These are phyloP conservation scores for Cheilinus undulatus DNA, from an alignment of 2,113 vertebrate genomes.

Conservation along the genomic window DNA sequence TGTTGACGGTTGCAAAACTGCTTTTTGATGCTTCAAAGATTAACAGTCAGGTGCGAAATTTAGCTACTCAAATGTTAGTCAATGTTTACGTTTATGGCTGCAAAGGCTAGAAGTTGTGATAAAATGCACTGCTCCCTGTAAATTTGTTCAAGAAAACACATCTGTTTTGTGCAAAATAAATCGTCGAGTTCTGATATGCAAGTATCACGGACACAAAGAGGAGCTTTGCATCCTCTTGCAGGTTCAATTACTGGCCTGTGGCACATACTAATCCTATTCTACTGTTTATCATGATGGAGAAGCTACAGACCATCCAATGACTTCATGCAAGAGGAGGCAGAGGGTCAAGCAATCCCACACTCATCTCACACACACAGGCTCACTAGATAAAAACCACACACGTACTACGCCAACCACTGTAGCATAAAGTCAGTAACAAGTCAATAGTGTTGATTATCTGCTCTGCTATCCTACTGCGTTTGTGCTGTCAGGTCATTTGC, in stretches of 20 bases:
- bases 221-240: constrained; percentile 68
- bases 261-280: constrained; percentile 53
- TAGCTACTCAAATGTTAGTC: constrained; percentile 22
- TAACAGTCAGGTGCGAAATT: constrained; percentile 56
- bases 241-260: constrained; percentile 66
- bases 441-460: constrained; percentile 72
- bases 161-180: constrained; percentile 76
- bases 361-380: constrained; percentile 38
- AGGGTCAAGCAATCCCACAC: constrained; percentile 55
- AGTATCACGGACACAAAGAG: constrained; percentile 53
- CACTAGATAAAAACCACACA: constrained; percentile 48
- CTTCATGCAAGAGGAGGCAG: constrained; percentile 74
- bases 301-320: constrained; percentile 64
- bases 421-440: constrained; percentile 67
- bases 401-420: constrained; percentile 51
- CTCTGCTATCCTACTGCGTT: constrained; percentile 58
- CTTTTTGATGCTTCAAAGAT: constrained; percentile 42
- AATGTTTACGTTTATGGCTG: constrained; percentile 9
- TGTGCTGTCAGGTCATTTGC: constrained; percentile 64
- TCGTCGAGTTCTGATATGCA: constrained; percentile 61
- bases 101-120: constrained; percentile 18
- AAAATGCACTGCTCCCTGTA: constrained; percentile 58
- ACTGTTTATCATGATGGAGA: constrained; percentile 59
- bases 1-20: constrained; percentile 24
- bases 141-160: constrained; percentile 50